Conservation (phyloP, 1,140 invertebrate species). For the Hylaeus volcanicus region DNA sequence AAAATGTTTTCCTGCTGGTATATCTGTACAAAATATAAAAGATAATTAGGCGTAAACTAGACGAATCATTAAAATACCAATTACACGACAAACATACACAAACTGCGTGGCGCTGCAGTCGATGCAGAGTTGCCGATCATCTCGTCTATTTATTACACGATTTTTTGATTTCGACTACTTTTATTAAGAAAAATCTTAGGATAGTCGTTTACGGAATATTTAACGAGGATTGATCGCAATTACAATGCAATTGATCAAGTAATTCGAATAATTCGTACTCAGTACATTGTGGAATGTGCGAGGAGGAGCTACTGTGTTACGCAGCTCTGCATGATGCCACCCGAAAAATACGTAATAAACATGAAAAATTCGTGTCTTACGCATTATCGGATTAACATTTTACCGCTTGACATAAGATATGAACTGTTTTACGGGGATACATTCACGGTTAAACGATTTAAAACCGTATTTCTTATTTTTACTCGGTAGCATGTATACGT, state of each 20-base stretch:
- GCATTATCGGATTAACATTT: conserved; percentile 51
- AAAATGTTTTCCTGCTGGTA: background rate
- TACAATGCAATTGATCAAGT: conserved; percentile 67
- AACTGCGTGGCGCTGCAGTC: conserved; percentile 55
- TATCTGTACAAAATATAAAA: background rate
- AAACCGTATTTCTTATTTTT: conserved; percentile 67
- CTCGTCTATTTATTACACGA: conserved; percentile 70
- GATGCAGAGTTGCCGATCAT: conserved; percentile 76
- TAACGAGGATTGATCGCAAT: conserved; percentile 36
- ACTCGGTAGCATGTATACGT: conserved; percentile 72
- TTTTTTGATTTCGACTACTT: conserved; percentile 59
- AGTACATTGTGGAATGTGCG: conserved; percentile 79
- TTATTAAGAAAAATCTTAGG: conserved; percentile 64
- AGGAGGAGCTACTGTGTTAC: conserved; percentile 80
- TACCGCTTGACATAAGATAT: conserved; percentile 60
- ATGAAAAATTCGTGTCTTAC: conserved; percentile 50
- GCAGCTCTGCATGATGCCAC: conserved; percentile 79
- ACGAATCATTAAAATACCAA: conserved; percentile 5
- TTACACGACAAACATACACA: conserved; percentile 1
- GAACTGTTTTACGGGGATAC: conserved; percentile 21
- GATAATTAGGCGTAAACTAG: background rate
- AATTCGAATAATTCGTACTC: conserved; percentile 55
- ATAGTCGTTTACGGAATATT: conserved; percentile 65
- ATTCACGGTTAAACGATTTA: conserved; percentile 44
- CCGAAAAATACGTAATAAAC: conserved; percentile 64